Conservation (phyloP, 2,797 vertebrate genomes). For the Macrochelys suwanniensis region DNA sequence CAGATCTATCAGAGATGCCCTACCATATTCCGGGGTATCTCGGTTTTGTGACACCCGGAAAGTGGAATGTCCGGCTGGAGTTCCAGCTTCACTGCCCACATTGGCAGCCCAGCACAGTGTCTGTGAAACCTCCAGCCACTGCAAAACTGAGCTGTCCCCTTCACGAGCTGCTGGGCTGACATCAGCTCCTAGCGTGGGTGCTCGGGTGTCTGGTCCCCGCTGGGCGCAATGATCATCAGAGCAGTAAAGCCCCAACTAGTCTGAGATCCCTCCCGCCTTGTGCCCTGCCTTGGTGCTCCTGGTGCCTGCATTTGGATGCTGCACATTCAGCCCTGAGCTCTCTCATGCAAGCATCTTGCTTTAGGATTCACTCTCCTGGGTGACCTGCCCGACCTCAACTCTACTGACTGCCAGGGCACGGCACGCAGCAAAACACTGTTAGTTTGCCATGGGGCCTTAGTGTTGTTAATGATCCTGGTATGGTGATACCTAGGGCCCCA, state of each 20-base stretch:
- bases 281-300: neutral
- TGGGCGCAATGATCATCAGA: neutral
- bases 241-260: neutral
- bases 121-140: neutral
- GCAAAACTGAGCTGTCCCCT: neutral
- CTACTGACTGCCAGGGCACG: neutral
- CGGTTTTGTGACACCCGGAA: too few relatives aligned
- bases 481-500: too few relatives aligned
- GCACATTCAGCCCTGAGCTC: neutral
- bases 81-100: too few relatives aligned
- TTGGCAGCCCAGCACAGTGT: neutral
- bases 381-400: too few relatives aligned
- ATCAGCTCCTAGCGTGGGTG: neutral
- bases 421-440: too few relatives aligned
- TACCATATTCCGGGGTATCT: neutral
- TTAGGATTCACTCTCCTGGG: neutral
- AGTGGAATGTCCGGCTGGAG: neutral
- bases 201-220: neutral
- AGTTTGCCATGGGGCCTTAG: too few relatives aligned
- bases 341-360: too few relatives aligned
- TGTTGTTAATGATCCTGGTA: too few relatives aligned
- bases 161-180: neutral
- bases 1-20: neutral
- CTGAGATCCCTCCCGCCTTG: too few relatives aligned
- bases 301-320: neutral